Percentiles rank a stretch among this genome's conserved stretches.
Conservation (phyloP, 2,113 vertebrate species). For the Crotalus helleri region DNA sequence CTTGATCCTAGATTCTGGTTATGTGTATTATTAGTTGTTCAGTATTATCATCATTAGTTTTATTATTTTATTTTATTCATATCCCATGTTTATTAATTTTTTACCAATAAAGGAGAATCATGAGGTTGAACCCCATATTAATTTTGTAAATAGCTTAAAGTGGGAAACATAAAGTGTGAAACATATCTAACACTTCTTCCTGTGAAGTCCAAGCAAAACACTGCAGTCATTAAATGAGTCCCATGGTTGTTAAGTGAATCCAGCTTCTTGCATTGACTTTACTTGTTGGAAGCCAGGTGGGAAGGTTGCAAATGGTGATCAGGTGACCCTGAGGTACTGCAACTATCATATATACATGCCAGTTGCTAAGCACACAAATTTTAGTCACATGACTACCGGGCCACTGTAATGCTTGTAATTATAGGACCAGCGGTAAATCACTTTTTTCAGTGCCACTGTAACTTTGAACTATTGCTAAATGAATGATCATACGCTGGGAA, state of each 20-base stretch:
- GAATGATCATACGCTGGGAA: neutral
- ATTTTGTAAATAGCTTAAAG: too few relatives aligned
- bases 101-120: too few relatives aligned
- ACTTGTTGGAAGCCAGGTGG: neutral
- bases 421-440: neutral
- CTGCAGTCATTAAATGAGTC: neutral
- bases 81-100: too few relatives aligned
- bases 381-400: neutral
- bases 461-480: neutral
- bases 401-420: neutral
- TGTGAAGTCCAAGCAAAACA: too few relatives aligned
- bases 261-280: neutral
- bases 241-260: neutral
- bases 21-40: neutral
- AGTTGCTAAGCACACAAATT: neutral
- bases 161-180: too few relatives aligned
- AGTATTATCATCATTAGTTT: neutral
- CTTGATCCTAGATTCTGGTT: neutral
- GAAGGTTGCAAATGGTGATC: neutral
- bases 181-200: too few relatives aligned
- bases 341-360: neutral
- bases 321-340: neutral
- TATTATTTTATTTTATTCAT: too few relatives aligned
- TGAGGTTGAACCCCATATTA: too few relatives aligned
- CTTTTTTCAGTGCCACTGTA: neutral